Percentiles rank a stretch among this genome's conserved stretches.
Evolutionary conservation across 2,113 vertebrate genomes (phyloP).

Genomic region (Brachirus orientalis): DNA sequence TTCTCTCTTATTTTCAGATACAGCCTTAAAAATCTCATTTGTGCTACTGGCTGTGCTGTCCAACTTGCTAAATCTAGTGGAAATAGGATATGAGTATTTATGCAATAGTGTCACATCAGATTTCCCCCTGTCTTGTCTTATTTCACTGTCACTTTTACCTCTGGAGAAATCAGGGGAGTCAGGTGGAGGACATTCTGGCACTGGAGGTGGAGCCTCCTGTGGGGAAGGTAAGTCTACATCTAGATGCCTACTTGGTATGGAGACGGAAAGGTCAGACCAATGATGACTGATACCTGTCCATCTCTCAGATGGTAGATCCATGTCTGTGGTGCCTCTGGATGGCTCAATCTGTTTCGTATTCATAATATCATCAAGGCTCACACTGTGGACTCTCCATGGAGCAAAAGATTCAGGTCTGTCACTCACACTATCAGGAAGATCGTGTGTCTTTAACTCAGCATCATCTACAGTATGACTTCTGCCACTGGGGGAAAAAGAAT

Average conservation of each 20-base stretch:
- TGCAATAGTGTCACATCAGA: conserved; percentile 9
- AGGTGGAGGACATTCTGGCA: background rate
- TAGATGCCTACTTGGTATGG: conserved; percentile 3
- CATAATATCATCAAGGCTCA: conserved; percentile 24
- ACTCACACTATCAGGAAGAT: background rate
- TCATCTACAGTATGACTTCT: conserved; percentile 29
- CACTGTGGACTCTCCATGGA: conserved; percentile 2
- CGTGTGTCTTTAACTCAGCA: background rate
- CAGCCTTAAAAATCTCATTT: background rate
- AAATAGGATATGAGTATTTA: conserved; percentile 24
- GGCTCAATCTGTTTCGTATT: conserved; percentile 6
- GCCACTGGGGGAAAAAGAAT: conserved; percentile 19
- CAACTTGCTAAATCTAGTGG: background rate
- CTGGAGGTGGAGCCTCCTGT: background rate
- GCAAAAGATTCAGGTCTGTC: background rate
- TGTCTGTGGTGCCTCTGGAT: background rate
- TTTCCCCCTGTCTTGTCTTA: conserved; percentile 20
- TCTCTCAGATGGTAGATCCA: conserved; percentile 25
- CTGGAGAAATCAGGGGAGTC: conserved; percentile 8
- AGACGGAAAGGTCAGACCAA: conserved; percentile 17
- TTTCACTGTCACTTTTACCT: background rate
- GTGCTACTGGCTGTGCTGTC: conserved; percentile 15
- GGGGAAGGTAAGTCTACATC: background rate
- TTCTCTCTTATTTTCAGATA: background rate
- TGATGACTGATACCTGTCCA: conserved; percentile 35